Conservation (phyloP, 2,797 vertebrate species). For the Phoeniculus purpureus region DNA sequence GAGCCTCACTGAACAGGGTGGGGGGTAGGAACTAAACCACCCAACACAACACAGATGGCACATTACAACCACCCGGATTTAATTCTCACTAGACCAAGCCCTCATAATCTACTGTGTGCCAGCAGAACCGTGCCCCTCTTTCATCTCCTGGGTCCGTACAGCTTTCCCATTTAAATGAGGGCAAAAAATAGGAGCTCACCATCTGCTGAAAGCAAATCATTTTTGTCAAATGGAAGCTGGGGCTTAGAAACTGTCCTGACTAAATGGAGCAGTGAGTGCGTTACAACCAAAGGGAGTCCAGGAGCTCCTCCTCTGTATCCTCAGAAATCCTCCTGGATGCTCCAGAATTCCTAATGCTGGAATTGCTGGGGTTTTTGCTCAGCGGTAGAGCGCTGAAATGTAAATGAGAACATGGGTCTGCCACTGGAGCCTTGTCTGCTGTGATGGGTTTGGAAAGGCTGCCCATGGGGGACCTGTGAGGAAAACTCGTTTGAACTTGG, state of each 20-base stretch:
- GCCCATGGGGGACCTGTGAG: not conserved
- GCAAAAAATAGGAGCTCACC: constrained; percentile 63
- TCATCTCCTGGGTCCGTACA: constrained; percentile 21
- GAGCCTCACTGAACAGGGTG: not conserved
- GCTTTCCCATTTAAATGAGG: constrained; percentile 65
- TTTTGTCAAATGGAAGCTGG: constrained; percentile 51
- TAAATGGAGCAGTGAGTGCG: constrained; percentile 51
- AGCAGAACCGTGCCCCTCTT: constrained; percentile 3
- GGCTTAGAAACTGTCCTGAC: constrained; percentile 59
- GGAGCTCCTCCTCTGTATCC: constrained; percentile 14
- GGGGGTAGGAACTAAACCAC: not conserved
- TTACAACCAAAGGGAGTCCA: not conserved
- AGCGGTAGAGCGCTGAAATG: not conserved
- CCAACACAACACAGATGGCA: constrained; percentile 56
- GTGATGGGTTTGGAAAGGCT: not conserved
- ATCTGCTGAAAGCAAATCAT: constrained; percentile 68
- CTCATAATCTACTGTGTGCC: constrained; percentile 54
- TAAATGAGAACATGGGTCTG: not conserved
- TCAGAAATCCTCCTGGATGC: constrained; percentile 30
- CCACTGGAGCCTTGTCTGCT: not conserved
- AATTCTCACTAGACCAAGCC: constrained; percentile 55
- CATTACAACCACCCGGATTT: constrained; percentile 37
- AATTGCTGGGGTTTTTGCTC: not conserved
- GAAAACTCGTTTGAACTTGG: not conserved
- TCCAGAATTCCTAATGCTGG: not conserved